Percentiles rank a stretch among this genome's conserved stretches.
phyloP scores from a whole-genome alignment of 2,797 vertebrate genomes.

The Characodon lateralis region DNA sequence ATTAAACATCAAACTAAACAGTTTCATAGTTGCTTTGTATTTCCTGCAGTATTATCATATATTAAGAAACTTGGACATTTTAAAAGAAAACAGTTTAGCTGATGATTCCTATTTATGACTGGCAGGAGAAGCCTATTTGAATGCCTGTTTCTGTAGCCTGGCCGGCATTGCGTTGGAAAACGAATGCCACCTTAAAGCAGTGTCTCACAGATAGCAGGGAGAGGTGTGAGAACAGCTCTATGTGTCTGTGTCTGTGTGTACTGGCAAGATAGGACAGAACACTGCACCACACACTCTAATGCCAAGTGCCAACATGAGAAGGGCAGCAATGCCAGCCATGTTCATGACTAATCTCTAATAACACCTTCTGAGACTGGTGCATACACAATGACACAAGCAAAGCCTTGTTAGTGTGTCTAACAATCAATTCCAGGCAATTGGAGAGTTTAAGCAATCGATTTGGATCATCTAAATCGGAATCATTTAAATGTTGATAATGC shows the following conservation, averaged over 20 bases:
- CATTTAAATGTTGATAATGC: conserved; percentile 41
- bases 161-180: conserved; percentile 35
- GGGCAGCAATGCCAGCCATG: conserved; percentile 34
- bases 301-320: conserved; percentile 43
- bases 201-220: conserved; percentile 35
- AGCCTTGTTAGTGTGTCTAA: background rate
- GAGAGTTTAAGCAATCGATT: conserved; percentile 46
- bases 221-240: conserved; percentile 42
- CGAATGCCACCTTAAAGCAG: conserved; percentile 33
- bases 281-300: conserved; percentile 14
- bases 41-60: background rate
- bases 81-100: background rate
- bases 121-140: conserved; percentile 13
- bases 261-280: conserved; percentile 18
- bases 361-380: conserved; percentile 40
- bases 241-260: conserved; percentile 6
- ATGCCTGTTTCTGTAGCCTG: background rate
- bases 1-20: background rate
- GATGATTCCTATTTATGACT: background rate
- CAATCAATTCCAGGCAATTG: conserved; percentile 23
- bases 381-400: conserved; percentile 2
- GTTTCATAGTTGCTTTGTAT: background rate
- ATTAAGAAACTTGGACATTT: background rate
- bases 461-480: conserved; percentile 45
- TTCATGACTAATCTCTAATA: conserved; percentile 60